Evolutionary conservation across 1,140 invertebrate species (phyloP), one percentile per base, ranked within the genome.

Genomic region (Drosophila dunni): DNA sequence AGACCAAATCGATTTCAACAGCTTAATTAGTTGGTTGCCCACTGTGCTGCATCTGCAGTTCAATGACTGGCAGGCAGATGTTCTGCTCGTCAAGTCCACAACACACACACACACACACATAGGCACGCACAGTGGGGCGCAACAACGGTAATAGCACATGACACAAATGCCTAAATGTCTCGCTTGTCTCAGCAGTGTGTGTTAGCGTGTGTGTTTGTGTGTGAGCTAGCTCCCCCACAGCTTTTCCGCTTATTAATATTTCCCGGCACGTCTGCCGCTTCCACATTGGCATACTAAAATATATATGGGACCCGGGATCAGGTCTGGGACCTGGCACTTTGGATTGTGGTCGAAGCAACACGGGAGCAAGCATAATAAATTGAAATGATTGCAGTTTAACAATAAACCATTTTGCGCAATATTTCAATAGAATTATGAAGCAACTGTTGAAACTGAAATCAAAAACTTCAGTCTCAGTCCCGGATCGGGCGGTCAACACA

Each of bases 211-310:
- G 50, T 81, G 67, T 66, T 58, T 45, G 9, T 60, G 20, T 53
- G 50, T 60, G 17, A 10, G 38, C 24, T 15, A 54, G 65, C 17
- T 79, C 75, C 65, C 69, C 50, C 65, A 73, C 77, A 77, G 83
- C 72, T 82, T 83, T 86, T 86, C 84, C 83, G 83, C 83, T 83
- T 86, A 86, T 86, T 88, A 86, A 88, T 77, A 77, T 86, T 86
- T 83, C 83, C 84, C 54, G 74, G 79, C 83, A 86, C 83, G 83
- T 86, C 44, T 44, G 42, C 13, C 56, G 62, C 48, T 71, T 75
- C 63, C 77, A 62, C 62, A 70, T 78, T 73, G 69, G 74, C 77
- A 79, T 79, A 79, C 53, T 53, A 77, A 84, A 51, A 20, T n/a
- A 46, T n/a, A 46, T 4, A 29, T 48, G 56, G 62, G 57, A 20